Conservation (phyloP, 1,140 invertebrate species). For the Hyles vespertilio region DNA sequence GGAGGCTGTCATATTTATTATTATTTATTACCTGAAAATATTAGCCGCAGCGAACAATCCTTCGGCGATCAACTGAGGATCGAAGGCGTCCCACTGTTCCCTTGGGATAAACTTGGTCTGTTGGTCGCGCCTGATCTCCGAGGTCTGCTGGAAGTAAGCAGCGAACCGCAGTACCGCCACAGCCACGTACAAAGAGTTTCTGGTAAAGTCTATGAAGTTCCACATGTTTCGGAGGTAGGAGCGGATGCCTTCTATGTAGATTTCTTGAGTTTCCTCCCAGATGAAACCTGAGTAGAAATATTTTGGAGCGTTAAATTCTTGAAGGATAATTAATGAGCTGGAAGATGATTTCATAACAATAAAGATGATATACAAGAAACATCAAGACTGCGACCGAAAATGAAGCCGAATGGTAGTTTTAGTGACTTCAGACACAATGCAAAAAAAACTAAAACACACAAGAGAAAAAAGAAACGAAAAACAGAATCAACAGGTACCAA, state of each 20-base stretch:
- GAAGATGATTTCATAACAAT: no score
- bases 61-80: constrained; percentile 95
- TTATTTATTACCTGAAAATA: constrained; percentile 82
- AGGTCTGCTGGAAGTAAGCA: constrained; percentile 85
- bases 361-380: no score
- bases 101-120: constrained; percentile 84
- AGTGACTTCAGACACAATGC: no score
- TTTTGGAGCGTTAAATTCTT: no score
- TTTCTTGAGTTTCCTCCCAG: constrained; percentile 93
- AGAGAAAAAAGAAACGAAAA: no score
- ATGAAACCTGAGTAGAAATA: constrained; percentile 83
- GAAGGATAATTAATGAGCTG: no score
- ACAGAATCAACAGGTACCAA: not conserved
- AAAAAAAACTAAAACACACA: no score
- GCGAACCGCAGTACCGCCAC: constrained; percentile 86
- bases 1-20: no score
- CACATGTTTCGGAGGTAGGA: constrained; percentile 94
- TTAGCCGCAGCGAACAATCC: constrained; percentile 96
- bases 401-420: no score
- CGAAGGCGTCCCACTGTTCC: constrained; percentile 94
- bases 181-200: constrained; percentile 89
- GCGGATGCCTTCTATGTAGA: constrained; percentile 88
- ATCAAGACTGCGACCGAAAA: no score
- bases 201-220: constrained; percentile 96
- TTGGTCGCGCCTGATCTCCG: constrained; percentile 81